Conservation (phyloP, 2,888 invertebrate species). For the Chymomyza fuscimana region DNA sequence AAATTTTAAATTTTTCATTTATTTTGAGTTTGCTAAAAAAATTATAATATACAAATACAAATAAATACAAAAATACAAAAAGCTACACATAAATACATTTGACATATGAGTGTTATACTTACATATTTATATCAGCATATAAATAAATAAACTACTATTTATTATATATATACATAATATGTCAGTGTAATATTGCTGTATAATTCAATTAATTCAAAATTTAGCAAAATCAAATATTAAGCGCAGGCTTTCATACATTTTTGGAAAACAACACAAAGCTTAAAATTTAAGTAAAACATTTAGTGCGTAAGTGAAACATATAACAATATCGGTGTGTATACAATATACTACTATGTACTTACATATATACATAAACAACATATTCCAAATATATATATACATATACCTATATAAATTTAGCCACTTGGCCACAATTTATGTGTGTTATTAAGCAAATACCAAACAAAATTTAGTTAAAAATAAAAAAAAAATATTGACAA, state of each 20-base stretch:
- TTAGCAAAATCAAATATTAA: slow-evolving; percentile 23
- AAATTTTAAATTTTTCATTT: neutral
- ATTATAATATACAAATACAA: slow-evolving; percentile 58
- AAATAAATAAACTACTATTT: slow-evolving; percentile 8
- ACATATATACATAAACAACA: slow-evolving; percentile 33
- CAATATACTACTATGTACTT: slow-evolving; percentile 23
- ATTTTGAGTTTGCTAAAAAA: slow-evolving; percentile 30
- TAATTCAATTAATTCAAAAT: slow-evolving; percentile 34
- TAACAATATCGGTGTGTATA: slow-evolving; percentile 63
- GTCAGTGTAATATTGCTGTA: slow-evolving; percentile 37
- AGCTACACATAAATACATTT: slow-evolving; percentile 31
- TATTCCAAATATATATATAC: slow-evolving; percentile 44
- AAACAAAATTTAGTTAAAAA: slow-evolving; percentile 12
- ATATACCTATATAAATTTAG: slow-evolving; percentile 37
- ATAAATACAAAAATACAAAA: slow-evolving; percentile 64
- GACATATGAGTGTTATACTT: slow-evolving; percentile 33
- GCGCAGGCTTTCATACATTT: slow-evolving; percentile 75
- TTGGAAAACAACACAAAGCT: slow-evolving; percentile 53
- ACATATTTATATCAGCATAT: slow-evolving; percentile 15
- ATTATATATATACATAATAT: slow-evolving; percentile 29
- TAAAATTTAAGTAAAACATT: slow-evolving; percentile 16
- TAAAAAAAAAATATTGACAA: slow-evolving; percentile 19
- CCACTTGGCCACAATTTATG: slow-evolving; percentile 66
- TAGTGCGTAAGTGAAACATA: slow-evolving; percentile 40
- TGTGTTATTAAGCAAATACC: slow-evolving; percentile 45